Conservation (phyloP, 2,113 vertebrate genomes). For the Pseudolaguvia tuberculata region DNA sequence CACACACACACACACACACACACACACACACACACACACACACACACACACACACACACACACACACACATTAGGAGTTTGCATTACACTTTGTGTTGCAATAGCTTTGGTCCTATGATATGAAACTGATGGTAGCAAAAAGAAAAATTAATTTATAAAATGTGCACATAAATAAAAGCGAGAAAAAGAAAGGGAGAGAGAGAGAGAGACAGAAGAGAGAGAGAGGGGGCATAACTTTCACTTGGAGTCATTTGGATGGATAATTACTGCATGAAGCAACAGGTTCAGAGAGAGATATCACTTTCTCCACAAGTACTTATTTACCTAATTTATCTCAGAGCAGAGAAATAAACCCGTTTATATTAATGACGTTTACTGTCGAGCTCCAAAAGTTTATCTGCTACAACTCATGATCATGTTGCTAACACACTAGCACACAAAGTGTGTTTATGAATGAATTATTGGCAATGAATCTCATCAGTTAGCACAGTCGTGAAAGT, state of each 20-base stretch:
- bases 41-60: too few species aligned
- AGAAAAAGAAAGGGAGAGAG: conserved; percentile 6
- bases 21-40: too few species aligned
- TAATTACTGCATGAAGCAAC: conserved; percentile 52
- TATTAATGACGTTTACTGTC: not conserved
- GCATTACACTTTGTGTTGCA: not conserved
- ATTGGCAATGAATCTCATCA: not conserved
- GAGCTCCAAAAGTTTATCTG: not conserved
- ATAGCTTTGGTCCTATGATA: not conserved
- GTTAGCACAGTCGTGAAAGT: too few species aligned
- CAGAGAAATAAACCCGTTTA: conserved; percentile 13
- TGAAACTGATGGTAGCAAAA: too few species aligned
- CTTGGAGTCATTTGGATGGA: conserved; percentile 42
- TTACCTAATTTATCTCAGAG: conserved; percentile 7
- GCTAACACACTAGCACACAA: too few species aligned
- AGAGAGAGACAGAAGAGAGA: not conserved
- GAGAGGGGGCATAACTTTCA: conserved; percentile 43
- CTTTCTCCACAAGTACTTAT: conserved; percentile 2
- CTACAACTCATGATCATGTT: not conserved
- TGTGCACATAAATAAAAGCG: not conserved
- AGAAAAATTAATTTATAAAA: not conserved
- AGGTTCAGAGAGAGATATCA: conserved; percentile 31
- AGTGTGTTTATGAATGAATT: not conserved
- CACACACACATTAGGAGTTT: not conserved
- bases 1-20: too few species aligned